A percentile compares a stretch with the other conserved stretches of the same genome.
phyloP scores from a whole-genome alignment of 2,888 invertebrate genomes.

The Rhimphoctona megacephalus region DNA sequence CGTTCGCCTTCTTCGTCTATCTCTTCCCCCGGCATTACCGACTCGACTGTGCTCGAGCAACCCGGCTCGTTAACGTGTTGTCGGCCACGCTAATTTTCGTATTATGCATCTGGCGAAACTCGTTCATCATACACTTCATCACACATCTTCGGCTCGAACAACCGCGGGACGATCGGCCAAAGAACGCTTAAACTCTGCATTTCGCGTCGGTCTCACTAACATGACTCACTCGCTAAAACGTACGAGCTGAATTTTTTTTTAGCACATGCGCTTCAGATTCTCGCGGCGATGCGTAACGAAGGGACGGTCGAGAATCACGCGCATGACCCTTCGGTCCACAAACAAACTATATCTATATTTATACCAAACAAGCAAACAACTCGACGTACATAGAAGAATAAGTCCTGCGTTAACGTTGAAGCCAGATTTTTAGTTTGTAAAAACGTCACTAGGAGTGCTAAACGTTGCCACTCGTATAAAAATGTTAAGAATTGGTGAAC shows the following conservation, averaged over 20 bases:
- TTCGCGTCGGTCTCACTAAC: neutral
- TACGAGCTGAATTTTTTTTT: neutral
- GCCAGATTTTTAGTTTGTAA: no score
- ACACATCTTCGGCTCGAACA: neutral
- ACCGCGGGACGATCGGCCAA: neutral
- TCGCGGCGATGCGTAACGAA: neutral
- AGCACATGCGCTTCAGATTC: neutral
- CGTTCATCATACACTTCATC: neutral
- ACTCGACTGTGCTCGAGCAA: slow-evolving; percentile 32
- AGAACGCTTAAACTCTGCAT: neutral
- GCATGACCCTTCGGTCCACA: neutral
- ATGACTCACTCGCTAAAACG: slow-evolving; percentile 14
- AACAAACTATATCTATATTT: no score
- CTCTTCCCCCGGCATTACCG: slow-evolving; percentile 37
- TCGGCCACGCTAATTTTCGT: slow-evolving; percentile 5
- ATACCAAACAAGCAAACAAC: neutral
- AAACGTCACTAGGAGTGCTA: no score
- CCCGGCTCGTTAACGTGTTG: slow-evolving; percentile 6
- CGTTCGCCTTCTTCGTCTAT: neutral
- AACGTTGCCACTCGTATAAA: no score
- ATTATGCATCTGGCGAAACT: neutral
- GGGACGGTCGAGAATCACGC: neutral
- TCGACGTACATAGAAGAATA: no score
- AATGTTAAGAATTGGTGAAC: no score
- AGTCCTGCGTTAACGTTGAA: no score